Base-by-base conservation (phyloP, 2,113 vertebrate genomes). In the Lepus europaeus region DNA sequence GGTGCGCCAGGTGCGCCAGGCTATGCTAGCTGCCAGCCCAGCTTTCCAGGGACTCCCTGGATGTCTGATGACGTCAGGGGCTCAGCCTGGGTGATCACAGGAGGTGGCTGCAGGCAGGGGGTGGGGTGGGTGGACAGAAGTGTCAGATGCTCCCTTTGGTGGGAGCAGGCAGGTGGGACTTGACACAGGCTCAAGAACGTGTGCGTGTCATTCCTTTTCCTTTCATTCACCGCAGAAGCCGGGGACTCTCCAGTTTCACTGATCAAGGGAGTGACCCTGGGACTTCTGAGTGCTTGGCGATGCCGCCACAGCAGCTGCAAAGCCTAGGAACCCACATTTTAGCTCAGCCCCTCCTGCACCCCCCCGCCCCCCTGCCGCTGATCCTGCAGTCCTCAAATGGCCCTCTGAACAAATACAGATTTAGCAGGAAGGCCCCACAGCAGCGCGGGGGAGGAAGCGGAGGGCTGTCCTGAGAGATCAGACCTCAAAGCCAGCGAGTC, bases 381-480 rank as follows among this genome's bases (percentile, higher is more conserved):
- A 59, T 29, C 13, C 23, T 59, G 29, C 39, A 69, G 73, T 39
- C 63, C 23, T 83, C 70, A 76, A 76, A 88, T 45, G 49, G 74
- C n/a, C 4, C 23, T 83, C 78, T 78, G 90, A 61, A 70, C 81
- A 59, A 84, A 36, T n/a, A 77, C 16, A 12, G 70, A 82, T 25
- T 87, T 77, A 86, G 19, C 51, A n/a, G 27, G 33, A 69, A 66
- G 45, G 19, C 25, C 45, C 56, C 56, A 49, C 80, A 3, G 45
- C 29, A 33, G n/a, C 3, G 0, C 22, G 45, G 27, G 36, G 61
- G 36, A 85, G 29, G 91, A 51, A 89, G 68, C 68, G 10, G 25
- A 68, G 17, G 73, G 20, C 31, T 90, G 84, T 94, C 61, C 39
- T 84, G 61, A 51, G 83, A 74, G 83, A 87, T 68, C 56, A 56